A percentile compares a stretch with the other conserved stretches of the same genome.
Conservation (phyloP, 2,113 vertebrate genomes). For the Quiscalus mexicanus region DNA sequence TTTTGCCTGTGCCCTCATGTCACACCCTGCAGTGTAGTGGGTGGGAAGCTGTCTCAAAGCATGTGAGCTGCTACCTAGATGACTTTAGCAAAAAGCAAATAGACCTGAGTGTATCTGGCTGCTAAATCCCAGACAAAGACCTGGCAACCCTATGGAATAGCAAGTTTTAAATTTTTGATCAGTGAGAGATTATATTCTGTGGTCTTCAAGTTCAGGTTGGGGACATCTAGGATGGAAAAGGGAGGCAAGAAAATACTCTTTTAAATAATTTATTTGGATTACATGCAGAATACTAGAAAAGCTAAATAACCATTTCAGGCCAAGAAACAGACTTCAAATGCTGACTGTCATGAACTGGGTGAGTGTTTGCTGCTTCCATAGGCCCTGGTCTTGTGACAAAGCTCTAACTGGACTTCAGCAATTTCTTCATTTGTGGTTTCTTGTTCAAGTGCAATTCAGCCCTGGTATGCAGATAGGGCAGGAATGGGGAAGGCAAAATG, state of each 20-base stretch:
- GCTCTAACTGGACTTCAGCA: background rate
- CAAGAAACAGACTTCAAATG: background rate
- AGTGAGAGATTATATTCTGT: background rate
- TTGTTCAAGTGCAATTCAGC: background rate
- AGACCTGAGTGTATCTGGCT: background rate
- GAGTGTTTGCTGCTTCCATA: background rate
- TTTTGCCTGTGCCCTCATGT: background rate
- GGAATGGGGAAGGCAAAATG: background rate
- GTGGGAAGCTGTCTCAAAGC: background rate
- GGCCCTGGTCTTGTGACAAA: background rate
- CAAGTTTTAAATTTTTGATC: background rate
- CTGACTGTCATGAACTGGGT: background rate
- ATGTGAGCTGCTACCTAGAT: background rate
- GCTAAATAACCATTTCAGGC: background rate
- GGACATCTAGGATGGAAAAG: background rate
- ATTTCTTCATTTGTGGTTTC: background rate
- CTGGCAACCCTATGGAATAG: background rate
- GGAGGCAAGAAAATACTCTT: background rate
- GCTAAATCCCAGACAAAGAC: background rate
- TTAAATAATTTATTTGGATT: background rate
- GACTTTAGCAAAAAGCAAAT: background rate
- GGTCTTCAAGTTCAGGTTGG: background rate
- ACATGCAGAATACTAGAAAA: background rate
- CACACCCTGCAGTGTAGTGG: accelerated
- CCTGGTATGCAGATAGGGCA: background rate